Evolutionary conservation across 2,113 vertebrate species (phyloP).

Genomic region (Colius striatus): DNA sequence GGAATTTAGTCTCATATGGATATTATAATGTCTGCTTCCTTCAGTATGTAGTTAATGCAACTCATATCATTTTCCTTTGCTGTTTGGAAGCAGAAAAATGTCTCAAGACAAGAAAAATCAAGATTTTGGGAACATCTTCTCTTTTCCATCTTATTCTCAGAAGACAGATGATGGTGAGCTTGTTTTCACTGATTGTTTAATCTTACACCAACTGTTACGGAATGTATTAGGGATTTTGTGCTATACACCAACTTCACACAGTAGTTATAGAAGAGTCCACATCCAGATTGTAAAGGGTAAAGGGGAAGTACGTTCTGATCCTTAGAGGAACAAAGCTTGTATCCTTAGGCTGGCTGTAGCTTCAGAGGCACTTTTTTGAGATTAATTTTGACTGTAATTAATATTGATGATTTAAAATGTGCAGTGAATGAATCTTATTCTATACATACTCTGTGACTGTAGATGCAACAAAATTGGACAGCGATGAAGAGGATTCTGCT

Average conservation of each 20-base stretch:
- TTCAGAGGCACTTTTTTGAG: not conserved
- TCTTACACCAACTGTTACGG: not conserved
- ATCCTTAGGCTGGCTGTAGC: not conserved
- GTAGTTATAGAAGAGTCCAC: not conserved
- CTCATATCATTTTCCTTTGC: not conserved
- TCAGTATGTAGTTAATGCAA: not conserved
- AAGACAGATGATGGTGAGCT: constrained; percentile 90
- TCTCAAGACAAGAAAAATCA: constrained; percentile 83
- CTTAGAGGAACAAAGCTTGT: not conserved
- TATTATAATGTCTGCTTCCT: not conserved
- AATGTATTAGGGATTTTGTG: not conserved
- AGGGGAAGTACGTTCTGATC: not conserved
- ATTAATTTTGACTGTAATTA: not conserved
- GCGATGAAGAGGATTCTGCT: constrained; percentile 84
- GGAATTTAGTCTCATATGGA: not conserved
- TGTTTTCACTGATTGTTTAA: not conserved
- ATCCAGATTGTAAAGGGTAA: not conserved
- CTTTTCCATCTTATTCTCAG: constrained; percentile 84
- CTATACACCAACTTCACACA: not conserved
- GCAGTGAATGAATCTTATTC: not conserved
- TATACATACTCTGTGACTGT: constrained; percentile 49
- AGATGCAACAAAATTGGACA: constrained; percentile 91
- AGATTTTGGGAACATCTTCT: constrained; percentile 81
- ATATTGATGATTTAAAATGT: not conserved
- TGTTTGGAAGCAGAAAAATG: constrained; percentile 72